Conservation (phyloP, 1,140 invertebrate genomes). For the Brachionus asplanchnoidis region DNA sequence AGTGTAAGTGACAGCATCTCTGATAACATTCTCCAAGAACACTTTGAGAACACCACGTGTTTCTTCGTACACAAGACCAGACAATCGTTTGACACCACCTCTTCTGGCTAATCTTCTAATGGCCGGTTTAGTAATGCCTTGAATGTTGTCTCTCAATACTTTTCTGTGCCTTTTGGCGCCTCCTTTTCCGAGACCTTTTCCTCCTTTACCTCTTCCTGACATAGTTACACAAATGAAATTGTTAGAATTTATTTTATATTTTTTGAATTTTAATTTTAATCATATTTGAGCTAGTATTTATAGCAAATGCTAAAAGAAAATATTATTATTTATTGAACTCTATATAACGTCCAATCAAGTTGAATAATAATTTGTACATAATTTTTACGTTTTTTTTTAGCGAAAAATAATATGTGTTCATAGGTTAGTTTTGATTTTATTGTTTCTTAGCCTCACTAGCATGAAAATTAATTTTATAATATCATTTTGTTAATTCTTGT, state of each 20-base stretch:
- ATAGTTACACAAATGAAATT: conserved; percentile 47
- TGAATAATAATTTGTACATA: not conserved
- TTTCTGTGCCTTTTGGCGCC: conserved; percentile 53
- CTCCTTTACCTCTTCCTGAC: conserved; percentile 52
- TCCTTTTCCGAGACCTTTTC: conserved; percentile 51
- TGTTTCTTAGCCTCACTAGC: too few relatives aligned
- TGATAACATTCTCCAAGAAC: conserved; percentile 41
- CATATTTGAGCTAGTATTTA: not conserved
- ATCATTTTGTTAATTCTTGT: too few relatives aligned
- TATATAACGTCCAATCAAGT: not conserved
- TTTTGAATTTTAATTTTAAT: too few relatives aligned
- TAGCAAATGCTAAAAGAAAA: not conserved
- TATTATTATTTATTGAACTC: not conserved
- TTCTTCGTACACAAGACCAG: conserved; percentile 59
- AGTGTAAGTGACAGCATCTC: conserved; percentile 67
- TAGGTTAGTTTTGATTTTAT: too few relatives aligned
- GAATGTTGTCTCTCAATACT: conserved; percentile 67
- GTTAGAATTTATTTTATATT: too few relatives aligned
- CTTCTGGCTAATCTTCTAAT: conserved; percentile 66
- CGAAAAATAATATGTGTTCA: not conserved
- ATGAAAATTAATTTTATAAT: too few relatives aligned
- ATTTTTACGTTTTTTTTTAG: not conserved
- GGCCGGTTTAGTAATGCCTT: conserved; percentile 68
- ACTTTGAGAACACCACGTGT: conserved; percentile 39
- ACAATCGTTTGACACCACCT: conserved; percentile 72